Evolutionary conservation across 1,140 invertebrate genomes (phyloP).

Genomic region (Apis florea): DNA sequence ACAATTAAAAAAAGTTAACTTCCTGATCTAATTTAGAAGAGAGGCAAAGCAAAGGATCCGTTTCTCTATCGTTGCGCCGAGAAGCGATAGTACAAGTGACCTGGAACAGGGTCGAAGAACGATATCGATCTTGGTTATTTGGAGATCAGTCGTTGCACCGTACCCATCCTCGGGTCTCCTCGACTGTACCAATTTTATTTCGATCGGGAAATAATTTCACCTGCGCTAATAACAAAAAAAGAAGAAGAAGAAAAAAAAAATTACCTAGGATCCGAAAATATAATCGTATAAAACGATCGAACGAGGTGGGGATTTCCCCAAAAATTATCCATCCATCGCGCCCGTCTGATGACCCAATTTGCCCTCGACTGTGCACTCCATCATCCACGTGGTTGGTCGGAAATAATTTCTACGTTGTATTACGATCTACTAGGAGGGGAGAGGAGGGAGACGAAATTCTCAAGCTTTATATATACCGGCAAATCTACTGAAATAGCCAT

Average conservation of each 20-base stretch:
- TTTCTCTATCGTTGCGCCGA: too few species aligned
- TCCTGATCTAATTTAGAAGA: too few species aligned
- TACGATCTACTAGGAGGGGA: slow-evolving; percentile 12
- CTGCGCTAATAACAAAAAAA: not conserved
- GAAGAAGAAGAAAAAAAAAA: not conserved
- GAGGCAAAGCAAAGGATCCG: too few species aligned
- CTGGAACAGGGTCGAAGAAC: not conserved
- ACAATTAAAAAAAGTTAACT: too few species aligned
- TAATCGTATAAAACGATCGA: not conserved
- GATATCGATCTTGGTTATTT: slow-evolving; percentile 7
- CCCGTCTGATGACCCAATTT: slow-evolving; percentile 65
- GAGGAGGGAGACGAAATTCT: slow-evolving; percentile 51
- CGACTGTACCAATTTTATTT: too few species aligned
- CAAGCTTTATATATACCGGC: not conserved
- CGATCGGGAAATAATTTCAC: not conserved
- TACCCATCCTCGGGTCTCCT: not conserved
- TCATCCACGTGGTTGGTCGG: slow-evolving; percentile 18
- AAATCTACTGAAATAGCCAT: not conserved
- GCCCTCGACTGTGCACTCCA: not conserved
- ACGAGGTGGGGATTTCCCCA: slow-evolving; percentile 1
- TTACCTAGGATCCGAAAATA: slow-evolving; percentile 50
- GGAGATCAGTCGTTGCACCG: not conserved
- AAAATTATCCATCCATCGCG: slow-evolving; percentile 42
- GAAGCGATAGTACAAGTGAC: not conserved
- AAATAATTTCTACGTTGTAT: slow-evolving; percentile 54